A percentile compares a stretch with the other conserved stretches of the same genome.
Conservation (phyloP, 35 echinoderm and acorn worm genomes). For the Apostichopus parvimensis region DNA sequence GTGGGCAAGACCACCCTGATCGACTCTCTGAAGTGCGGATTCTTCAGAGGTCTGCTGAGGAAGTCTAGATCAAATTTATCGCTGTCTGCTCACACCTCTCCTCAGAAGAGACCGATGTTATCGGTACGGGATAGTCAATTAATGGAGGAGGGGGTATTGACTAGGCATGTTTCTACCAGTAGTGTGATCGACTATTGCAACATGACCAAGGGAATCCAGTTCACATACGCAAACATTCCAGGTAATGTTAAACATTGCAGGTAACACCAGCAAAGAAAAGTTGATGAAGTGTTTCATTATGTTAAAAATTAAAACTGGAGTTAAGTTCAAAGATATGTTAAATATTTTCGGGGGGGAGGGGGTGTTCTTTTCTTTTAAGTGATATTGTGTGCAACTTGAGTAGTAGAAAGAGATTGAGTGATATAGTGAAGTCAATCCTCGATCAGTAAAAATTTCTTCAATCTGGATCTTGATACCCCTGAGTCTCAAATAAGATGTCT, state of each 20-base stretch:
- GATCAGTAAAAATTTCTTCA: too few species aligned
- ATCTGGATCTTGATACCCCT: too few species aligned
- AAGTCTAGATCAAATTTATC: slow-evolving; percentile 87
- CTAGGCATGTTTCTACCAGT: slow-evolving; percentile 44
- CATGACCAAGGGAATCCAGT: slow-evolving; percentile 85
- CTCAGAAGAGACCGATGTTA: slow-evolving; percentile 55
- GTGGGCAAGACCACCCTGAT: slow-evolving; percentile 91
- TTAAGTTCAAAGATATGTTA: too few species aligned
- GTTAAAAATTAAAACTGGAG: too few species aligned
- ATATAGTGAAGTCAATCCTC: too few species aligned
- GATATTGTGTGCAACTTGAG: too few species aligned
- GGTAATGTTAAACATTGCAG: slow-evolving; percentile 37
- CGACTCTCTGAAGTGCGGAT: slow-evolving; percentile 96
- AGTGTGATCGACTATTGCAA: slow-evolving; percentile 69
- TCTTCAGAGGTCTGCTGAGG: slow-evolving; percentile 83
- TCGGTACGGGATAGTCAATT: slow-evolving; percentile 34
- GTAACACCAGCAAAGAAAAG: too few species aligned
- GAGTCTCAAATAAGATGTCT: too few species aligned
- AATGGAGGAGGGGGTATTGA: slow-evolving; percentile 42
- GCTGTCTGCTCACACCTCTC: slow-evolving; percentile 41
- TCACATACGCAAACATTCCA: slow-evolving; percentile 78
- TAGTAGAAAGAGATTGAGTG: too few species aligned
- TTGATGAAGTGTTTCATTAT: too few species aligned
- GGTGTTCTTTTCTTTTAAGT: too few species aligned
- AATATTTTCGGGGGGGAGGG: too few species aligned